Evolutionary conservation across 2,888 invertebrate species (phyloP), one percentile per base, ranked within the genome.

Genomic region (Cyclophora albipunctata): DNA sequence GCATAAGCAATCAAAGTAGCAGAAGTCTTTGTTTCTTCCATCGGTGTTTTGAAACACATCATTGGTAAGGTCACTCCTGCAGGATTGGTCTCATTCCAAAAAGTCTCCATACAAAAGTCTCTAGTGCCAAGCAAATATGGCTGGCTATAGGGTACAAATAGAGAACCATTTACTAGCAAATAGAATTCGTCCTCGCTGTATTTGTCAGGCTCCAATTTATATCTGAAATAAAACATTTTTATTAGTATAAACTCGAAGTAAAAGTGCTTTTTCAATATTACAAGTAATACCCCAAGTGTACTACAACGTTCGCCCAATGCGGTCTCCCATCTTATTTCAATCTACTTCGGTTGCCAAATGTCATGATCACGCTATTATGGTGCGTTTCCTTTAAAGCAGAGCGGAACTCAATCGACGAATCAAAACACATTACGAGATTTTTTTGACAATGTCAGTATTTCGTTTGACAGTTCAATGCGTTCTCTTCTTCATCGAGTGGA

Each of bases 51-150:
- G 60, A 89, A 89, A 64, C 92, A 92, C 4, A 91, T 83, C 54
- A 92, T 76, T 0, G 90, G 90, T 41, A 91, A 62, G 3, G 90
- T 90, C 20, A 86, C 60, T 4, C 81, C 83, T 6, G 84, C 84
- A 42, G 87, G 87, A 46, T 74, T 74, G 0, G 83, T 69, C 53
- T 81, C 79, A 50, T 78, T 85, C 71, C 78, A 89, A 59, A 91
- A 89, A 0, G 90, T 76, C 65, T 92, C 92, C 90, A 92, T 90
- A 64, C 92, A 92, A 67, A 90, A 92, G 58, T 91, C 89, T 48
- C 81, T 81, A 1, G 89, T 88, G 5, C 78, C 78, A 42, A 91
- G 71, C 63, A 91, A 72, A n/a, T 71, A 69, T 0, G 88, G 87
- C 34, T 74, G 63, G 45, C 79, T 80, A 60, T 75, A 81, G 0